These are phyloP conservation scores for Cheilinus undulatus DNA, from an alignment of 2,113 vertebrate genomes.

Conservation along the genomic window DNA sequence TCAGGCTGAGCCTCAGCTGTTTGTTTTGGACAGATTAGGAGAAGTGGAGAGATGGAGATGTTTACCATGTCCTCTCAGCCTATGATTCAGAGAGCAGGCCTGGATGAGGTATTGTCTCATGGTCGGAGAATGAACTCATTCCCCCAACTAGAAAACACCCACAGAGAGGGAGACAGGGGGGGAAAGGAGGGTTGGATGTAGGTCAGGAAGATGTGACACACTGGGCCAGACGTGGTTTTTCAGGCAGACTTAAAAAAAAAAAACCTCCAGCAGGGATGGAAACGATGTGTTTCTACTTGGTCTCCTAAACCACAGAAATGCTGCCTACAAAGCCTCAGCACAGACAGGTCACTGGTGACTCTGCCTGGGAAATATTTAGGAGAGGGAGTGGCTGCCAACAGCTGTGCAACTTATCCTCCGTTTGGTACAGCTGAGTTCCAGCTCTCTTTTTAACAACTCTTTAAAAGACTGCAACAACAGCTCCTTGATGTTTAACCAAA, in stretches of 20 bases:
- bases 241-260: conserved; percentile 60
- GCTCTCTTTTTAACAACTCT: conserved; percentile 1
- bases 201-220: conserved; percentile 68
- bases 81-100: conserved; percentile 68
- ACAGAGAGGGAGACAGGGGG: conserved; percentile 24
- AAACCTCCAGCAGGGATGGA: conserved; percentile 52
- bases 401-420: conserved; percentile 48
- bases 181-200: conserved; percentile 42
- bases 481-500: background rate
- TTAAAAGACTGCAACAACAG: background rate
- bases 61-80: conserved; percentile 61
- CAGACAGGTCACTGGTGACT: conserved; percentile 54
- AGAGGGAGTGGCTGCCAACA: conserved; percentile 51
- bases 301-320: conserved; percentile 68
- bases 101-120: conserved; percentile 77
- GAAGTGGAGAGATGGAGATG: conserved; percentile 45
- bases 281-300: conserved; percentile 68
- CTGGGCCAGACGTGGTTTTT: conserved; percentile 66
- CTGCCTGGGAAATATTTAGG: conserved; percentile 55
- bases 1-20: conserved; percentile 45
- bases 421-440: conserved; percentile 19
- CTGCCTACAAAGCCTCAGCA: conserved; percentile 59
- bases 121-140: conserved; percentile 74
- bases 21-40: conserved; percentile 55
- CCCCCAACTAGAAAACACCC: conserved; percentile 46